These are phyloP conservation scores for Papilio dardanus DNA, from an alignment of 1,140 invertebrate species.

Conservation along the genomic window DNA sequence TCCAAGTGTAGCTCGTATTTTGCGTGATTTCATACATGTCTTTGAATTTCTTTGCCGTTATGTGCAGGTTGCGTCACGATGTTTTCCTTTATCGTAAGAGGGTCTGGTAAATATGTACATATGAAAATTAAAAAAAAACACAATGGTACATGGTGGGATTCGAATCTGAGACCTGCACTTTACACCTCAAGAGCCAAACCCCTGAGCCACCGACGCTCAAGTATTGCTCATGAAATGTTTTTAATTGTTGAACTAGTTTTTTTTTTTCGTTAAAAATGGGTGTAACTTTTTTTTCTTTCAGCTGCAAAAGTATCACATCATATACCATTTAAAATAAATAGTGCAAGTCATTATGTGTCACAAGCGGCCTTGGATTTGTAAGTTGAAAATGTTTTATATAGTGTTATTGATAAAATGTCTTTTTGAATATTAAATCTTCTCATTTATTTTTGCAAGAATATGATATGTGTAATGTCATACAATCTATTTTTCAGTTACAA, in stretches of 20 bases:
- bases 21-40: too few species aligned
- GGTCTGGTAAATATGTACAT: too few species aligned
- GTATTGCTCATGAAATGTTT: slow-evolving; percentile 29
- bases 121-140: too few species aligned
- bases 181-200: too few species aligned
- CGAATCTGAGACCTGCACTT: too few species aligned
- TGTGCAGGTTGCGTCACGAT: too few species aligned
- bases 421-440: not conserved
- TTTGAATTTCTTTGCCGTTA: too few species aligned
- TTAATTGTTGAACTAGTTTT: not conserved
- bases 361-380: slow-evolving; percentile 56
- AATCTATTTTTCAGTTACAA: slow-evolving; percentile 55
- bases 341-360: slow-evolving; percentile 47
- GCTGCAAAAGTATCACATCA: slow-evolving; percentile 44
- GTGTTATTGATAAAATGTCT: not conserved
- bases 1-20: too few species aligned
- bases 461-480: not conserved
- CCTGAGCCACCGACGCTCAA: too few species aligned
- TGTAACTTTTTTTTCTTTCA: slow-evolving; percentile 27
- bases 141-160: too few species aligned
- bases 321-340: slow-evolving; percentile 53
- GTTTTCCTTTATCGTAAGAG: too few species aligned
- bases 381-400: slow-evolving; percentile 44
- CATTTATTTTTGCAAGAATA: not conserved
- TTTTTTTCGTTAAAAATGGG: not conserved